Evolutionary conservation across 2,797 vertebrate genomes (phyloP).

Genomic region (Loris lydekkerianus): DNA sequence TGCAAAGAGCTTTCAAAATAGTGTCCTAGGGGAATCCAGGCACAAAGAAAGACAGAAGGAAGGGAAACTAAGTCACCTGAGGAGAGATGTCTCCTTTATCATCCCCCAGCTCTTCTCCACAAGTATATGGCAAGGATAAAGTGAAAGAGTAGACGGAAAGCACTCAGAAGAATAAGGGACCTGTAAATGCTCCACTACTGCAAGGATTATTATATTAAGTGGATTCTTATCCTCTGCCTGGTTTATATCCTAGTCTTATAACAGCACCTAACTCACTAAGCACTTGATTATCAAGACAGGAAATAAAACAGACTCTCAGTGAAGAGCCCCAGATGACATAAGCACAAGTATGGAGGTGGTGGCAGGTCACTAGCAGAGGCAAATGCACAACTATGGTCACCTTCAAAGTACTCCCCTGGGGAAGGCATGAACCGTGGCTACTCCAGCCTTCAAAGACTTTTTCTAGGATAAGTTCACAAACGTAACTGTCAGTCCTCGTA

Average conservation of each 20-base stretch:
- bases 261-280: background rate
- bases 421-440: no score
- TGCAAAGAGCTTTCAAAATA: background rate
- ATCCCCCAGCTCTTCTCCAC: background rate
- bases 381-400: background rate
- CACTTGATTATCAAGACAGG: background rate
- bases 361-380: background rate
- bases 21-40: background rate
- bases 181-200: background rate
- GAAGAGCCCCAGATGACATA: background rate
- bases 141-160: background rate
- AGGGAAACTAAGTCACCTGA: background rate
- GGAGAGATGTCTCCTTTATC: background rate
- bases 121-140: background rate
- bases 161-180: background rate
- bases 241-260: background rate
- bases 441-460: no score
- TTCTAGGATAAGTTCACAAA: no score
- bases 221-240: constrained; percentile 31
- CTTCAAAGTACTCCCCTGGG: no score
- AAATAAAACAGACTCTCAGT: constrained; percentile 12
- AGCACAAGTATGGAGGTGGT: background rate
- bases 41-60: background rate
- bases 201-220: background rate
- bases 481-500: no score